Base-by-base conservation (phyloP, 2,888 invertebrate species). In the Cotesia congregata region DNA sequence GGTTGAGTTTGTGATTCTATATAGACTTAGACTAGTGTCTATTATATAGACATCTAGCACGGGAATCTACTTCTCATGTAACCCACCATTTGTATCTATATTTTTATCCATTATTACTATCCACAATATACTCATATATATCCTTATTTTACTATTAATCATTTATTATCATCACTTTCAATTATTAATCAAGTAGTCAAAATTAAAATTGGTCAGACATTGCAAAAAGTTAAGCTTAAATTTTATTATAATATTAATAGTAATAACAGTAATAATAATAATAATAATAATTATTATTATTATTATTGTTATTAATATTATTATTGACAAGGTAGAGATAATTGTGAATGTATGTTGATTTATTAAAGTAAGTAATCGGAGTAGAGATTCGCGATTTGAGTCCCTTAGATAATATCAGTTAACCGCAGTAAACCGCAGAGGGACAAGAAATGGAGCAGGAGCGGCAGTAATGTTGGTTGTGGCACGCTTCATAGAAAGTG, bases 401-500 rank as follows among this genome's bases (percentile, higher is more conserved):
- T 15, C 67, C 38, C 40, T 68, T 68, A 30, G 30, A 30, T 30
- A 30, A 30, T 30, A 68, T 68, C 67, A 50, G 70, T 50, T 50
- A n/a, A 50, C 30, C 20, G 70, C 38, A 70, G 39, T 39, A 17
- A 50, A 50, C 50, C 50, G 50, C 65, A 65, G 65, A 65, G 65
- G 65, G 65, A 38, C 65, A 38, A 65, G 65, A 65, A 65, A 68
- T 41, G 7, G 17, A 68, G 9, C 38, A 71, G 38, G 39, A 62
- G 62, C 12, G 50, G 6, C 4, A 61, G 62, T 62, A 62, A 71
- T 61, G n/a, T 62, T 71, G 77, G 74, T 77, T 74, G 77, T 61
- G 74, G 67, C 77, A 77, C 65, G 74, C 72, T 77, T 67, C 59
- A 62, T 62, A 70, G 78, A 80, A 80, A 79, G 80, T 79, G 79